Conservation (phyloP, 1,140 invertebrate species). For the Plectrocnemia conspersa region DNA sequence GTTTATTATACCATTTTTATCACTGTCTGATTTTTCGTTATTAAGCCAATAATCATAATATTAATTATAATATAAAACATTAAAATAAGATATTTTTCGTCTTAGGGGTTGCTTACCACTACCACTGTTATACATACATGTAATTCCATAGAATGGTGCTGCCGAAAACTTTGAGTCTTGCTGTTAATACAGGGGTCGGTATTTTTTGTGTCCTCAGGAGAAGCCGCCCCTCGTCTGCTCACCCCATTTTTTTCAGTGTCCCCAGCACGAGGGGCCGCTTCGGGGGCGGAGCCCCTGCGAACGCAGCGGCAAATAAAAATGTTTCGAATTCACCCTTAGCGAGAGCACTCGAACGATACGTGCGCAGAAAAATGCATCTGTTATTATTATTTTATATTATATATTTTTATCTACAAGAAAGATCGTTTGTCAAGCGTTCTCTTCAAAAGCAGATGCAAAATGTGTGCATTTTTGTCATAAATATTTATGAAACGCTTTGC, state of each 20-base stretch:
- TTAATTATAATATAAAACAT: too few relatives aligned
- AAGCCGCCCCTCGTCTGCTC: conserved; percentile 15
- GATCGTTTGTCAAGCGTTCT: neutral
- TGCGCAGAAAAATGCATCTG: neutral
- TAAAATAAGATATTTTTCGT: too few relatives aligned
- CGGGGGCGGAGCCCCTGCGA: conserved; percentile 3
- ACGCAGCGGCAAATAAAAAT: conserved; percentile 24
- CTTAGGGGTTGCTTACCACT: too few relatives aligned
- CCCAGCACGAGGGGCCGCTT: neutral
- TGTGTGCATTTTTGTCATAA: too few relatives aligned
- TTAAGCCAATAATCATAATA: too few relatives aligned
- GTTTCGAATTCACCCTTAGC: conserved; percentile 23
- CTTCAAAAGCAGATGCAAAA: conserved; percentile 5
- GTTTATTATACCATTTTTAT: too few relatives aligned
- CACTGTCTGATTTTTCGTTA: too few relatives aligned
- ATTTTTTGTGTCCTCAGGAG: conserved; percentile 31
- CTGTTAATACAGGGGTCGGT: conserved; percentile 33
- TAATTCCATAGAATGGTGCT: conserved; percentile 29
- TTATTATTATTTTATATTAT: conserved; percentile 1
- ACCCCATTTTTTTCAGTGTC: conserved; percentile 8
- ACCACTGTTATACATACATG: conserved; percentile 12
- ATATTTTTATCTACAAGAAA: too few relatives aligned
- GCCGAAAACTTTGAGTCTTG: conserved; percentile 34
- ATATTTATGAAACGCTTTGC: too few relatives aligned
- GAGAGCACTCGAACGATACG: conserved; percentile 12